Base-by-base conservation (phyloP, 1,140 invertebrate genomes). In the Drosophila micromelanica region DNA sequence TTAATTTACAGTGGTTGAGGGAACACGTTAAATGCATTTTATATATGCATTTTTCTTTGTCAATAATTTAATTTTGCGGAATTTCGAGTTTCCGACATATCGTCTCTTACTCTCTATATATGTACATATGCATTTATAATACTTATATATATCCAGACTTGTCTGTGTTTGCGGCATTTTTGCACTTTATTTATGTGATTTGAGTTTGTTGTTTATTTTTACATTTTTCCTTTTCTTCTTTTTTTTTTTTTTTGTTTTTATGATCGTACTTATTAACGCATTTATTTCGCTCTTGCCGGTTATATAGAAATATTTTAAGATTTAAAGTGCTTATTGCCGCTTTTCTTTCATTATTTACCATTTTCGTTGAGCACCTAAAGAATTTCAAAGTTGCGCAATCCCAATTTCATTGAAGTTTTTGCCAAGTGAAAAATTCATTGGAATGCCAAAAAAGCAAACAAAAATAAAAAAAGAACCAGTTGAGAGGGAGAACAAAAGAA, bases 11-110 rank as follows among this genome's bases (percentile, higher is more conserved):
- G 59, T 71, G 60, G 23, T 48, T 30, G 15, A 45, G 54, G 49
- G 60, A 73, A 73, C 71, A 73, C 69, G 56, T 69, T 73, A 51
- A 69, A 68, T 69, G 70, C 70, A 68, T 68, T 73, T 67, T 20
- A 59, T 67, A 72, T 35, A 35, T 67, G 69, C 69, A 72, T 72
- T 72, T 72, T 65, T 67, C 51, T 49, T 49, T 56, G 45, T 49
- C 48, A 52, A 54, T 54, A 51, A 51, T 57, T 52, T 51, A 2
- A 52, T 54, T 57, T 46, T 59, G 30, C 12, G 43, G 55, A 59
- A 67, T 67, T 67, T 68, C 20, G 20, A 38, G 13, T 72, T 69
- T 32, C 42, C 67, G 51, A 40, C 45, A 13, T 35, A 49, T 51
- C 27, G 52, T 32, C 48, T 23, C 15, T 15, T 9, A 20, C 30